phyloP scores from a whole-genome alignment of 1,140 invertebrate genomes.

The Hestina assimilis region DNA sequence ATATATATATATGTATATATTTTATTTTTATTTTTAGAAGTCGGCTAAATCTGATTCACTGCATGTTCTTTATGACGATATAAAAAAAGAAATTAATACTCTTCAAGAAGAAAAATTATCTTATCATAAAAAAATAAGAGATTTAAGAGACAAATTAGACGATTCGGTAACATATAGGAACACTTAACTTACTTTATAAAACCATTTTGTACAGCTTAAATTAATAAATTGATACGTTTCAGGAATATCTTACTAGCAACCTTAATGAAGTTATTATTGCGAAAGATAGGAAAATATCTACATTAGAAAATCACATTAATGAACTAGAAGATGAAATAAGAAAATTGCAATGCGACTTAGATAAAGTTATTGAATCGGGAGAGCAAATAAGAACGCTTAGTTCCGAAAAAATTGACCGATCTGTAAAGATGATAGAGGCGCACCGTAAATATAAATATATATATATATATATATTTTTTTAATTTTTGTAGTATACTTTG shows the following conservation, averaged over 20 bases:
- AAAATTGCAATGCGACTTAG: conserved; percentile 43
- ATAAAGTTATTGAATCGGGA: conserved; percentile 43
- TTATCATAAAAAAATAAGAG: conserved; percentile 44
- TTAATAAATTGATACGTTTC: conserved; percentile 16
- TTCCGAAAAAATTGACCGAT: conserved; percentile 49
- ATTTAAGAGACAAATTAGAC: conserved; percentile 51
- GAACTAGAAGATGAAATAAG: conserved; percentile 58
- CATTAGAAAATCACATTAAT: conserved; percentile 66
- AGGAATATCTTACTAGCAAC: conserved; percentile 53
- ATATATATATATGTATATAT: not conserved
- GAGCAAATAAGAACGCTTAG: conserved; percentile 53
- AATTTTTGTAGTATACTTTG: not conserved
- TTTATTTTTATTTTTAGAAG: conserved; percentile 33
- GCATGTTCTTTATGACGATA: conserved; percentile 25
- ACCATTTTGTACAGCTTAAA: not conserved
- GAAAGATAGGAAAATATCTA: conserved; percentile 54
- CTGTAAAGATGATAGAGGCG: conserved; percentile 54
- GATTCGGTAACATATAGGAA: conserved; percentile 44
- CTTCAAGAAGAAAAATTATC: conserved; percentile 52
- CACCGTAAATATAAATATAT: conserved; percentile 51
- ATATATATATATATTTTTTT: not conserved
- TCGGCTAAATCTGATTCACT: conserved; percentile 20
- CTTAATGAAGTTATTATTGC: conserved; percentile 48
- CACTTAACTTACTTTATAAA: not conserved
- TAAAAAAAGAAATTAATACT: conserved; percentile 50